Evolutionary conservation across 2,888 invertebrate species (phyloP).

Genomic region (Arrhopalites spinosus): DNA sequence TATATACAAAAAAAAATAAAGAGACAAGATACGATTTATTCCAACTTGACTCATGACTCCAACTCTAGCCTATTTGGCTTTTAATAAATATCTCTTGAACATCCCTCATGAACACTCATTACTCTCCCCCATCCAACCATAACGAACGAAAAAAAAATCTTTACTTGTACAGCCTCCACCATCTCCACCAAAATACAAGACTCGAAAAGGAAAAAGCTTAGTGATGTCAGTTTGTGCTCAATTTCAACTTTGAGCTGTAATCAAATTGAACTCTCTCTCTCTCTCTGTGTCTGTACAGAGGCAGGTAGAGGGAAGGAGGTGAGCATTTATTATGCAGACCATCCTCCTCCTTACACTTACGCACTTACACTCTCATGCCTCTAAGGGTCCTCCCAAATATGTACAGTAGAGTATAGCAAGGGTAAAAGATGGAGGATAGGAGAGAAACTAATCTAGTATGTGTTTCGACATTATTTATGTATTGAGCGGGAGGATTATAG

Average conservation of each 20-base stretch:
- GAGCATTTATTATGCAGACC: constrained; percentile 2
- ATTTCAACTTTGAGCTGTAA: neutral
- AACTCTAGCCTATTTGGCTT: constrained; percentile 10
- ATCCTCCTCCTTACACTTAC: neutral
- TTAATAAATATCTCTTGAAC: constrained; percentile 22
- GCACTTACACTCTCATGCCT: neutral
- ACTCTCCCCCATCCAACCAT: neutral
- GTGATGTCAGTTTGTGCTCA: neutral
- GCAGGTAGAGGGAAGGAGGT: neutral
- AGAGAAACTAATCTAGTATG: neutral
- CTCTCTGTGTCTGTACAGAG: neutral
- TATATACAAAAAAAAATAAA: neutral
- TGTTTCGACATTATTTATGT: constrained; percentile 29
- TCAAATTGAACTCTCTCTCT: neutral
- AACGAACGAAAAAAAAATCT: neutral
- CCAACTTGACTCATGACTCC: constrained; percentile 14
- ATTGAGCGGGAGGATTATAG: constrained; percentile 32
- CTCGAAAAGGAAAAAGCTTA: neutral
- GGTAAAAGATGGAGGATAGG: neutral
- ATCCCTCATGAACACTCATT: constrained; percentile 21
- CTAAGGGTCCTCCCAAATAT: neutral
- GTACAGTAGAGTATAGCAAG: neutral
- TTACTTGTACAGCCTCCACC: neutral
- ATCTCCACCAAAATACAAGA: neutral
- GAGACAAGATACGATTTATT: neutral